Base-by-base conservation (phyloP, 92 coral and sea anemone species). In the Siderastrea radians region DNA sequence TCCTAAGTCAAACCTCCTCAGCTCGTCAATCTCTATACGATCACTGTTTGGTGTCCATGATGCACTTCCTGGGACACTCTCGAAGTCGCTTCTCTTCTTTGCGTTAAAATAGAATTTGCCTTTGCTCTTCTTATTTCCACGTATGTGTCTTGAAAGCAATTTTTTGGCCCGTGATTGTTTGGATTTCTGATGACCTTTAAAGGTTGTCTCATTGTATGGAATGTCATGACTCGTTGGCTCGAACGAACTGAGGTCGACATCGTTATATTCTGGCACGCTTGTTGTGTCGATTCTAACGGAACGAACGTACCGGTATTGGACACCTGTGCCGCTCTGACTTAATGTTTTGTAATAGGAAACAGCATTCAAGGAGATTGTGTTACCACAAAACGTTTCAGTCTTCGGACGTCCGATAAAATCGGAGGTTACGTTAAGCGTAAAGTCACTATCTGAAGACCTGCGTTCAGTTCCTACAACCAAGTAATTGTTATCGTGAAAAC, bases 21-120 rank as follows among this genome's bases (percentile, higher is more conserved):
- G 53, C 50, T 84, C 88, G 64, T 84, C 88, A 61, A 84, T 74
- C 48, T 73, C 57, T 16, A 84, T 84, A 17, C 88, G 52, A 47
- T 84, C 81, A 61, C 80, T 84, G 88, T 74, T 16, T 8, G 81
- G 88, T 5, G 55, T 59, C 16, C 88, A 84, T 16, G 14, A 44
- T 55, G 52, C 58, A 10, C 65, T 60, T 60, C 65, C 65, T 60
- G 9, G 17, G 4, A 19, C 63, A 14, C 67, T 66, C 70, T 52
- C 5, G 7, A 47, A 49, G 14, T 47, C 62, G 17, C 62, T 60
- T 9, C 62, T 12, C 49, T 47, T 72, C 54, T 57, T 60, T 17
- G 15, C 65, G n/a, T n/a, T n/a, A n/a, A n/a, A n/a, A n/a, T n/a
- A n/a, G n/a, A n/a, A n/a, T 60, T 8, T 60, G 9, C 15, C 7